These are phyloP conservation scores for Ostrea denselamellosa DNA, from an alignment of 1,140 invertebrate species.

Conservation along the genomic window DNA sequence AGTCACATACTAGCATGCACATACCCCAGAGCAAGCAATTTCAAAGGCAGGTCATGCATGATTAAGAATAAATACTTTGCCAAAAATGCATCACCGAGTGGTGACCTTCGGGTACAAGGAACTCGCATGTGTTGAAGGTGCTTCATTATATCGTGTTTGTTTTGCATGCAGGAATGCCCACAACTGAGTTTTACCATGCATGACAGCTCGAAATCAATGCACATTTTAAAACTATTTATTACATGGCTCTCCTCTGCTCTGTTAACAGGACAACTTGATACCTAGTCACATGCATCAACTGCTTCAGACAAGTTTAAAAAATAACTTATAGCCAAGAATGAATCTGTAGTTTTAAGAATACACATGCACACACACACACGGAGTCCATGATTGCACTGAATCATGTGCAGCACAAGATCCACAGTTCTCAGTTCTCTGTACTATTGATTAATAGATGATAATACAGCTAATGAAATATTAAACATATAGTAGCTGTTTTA, in stretches of 20 bases:
- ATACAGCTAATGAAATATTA: not conserved
- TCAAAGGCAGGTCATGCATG: slow-evolving; percentile 27
- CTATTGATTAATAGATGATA: slow-evolving; percentile 11
- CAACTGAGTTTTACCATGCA: slow-evolving; percentile 9
- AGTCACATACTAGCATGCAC: slow-evolving; percentile 22
- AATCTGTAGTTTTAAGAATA: too few relatives aligned
- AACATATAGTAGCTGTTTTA: not conserved
- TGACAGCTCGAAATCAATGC: slow-evolving; percentile 31
- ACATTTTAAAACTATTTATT: slow-evolving; percentile 16
- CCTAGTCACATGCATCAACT: slow-evolving; percentile 32
- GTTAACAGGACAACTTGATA: slow-evolving; percentile 5
- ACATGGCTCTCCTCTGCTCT: not conserved
- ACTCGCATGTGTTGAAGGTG: not conserved
- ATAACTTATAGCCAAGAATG: too few relatives aligned
- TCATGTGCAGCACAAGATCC: too few relatives aligned
- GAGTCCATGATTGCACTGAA: too few relatives aligned
- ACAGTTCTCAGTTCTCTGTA: too few relatives aligned
- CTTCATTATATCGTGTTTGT: slow-evolving; percentile 28
- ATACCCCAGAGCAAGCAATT: slow-evolving; percentile 28
- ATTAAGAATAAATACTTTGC: slow-evolving; percentile 27
- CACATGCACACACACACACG: too few relatives aligned
- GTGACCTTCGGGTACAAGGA: slow-evolving; percentile 12
- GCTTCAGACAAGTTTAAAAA: not conserved
- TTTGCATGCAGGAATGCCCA: slow-evolving; percentile 38
- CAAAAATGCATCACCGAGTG: slow-evolving; percentile 11